Conservation (phyloP, 2,113 vertebrate species). For the Gobius niger region DNA sequence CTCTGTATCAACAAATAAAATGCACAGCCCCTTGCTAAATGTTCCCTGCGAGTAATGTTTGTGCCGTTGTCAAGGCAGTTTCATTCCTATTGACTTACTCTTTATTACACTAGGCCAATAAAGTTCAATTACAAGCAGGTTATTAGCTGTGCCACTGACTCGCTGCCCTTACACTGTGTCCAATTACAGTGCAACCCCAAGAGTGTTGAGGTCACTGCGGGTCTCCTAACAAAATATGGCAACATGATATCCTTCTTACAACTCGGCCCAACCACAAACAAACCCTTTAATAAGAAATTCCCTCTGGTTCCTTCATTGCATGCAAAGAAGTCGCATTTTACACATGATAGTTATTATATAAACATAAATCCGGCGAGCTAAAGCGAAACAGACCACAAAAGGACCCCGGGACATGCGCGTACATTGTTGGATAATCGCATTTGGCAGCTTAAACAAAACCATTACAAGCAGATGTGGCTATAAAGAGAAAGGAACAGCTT, state of each 20-base stretch:
- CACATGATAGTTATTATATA: neutral
- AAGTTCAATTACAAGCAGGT: conserved; percentile 11
- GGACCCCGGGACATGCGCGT: neutral
- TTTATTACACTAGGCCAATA: neutral
- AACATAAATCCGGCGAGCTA: neutral
- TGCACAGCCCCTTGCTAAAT: neutral
- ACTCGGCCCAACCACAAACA: neutral
- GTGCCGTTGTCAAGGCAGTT: neutral
- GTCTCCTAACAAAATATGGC: neutral
- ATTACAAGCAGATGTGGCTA: conserved; percentile 12
- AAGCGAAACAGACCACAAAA: neutral
- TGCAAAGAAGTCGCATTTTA: neutral
- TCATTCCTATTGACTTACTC: neutral
- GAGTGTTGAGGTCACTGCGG: conserved; percentile 1
- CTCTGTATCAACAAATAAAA: neutral
- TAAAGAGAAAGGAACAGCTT: neutral
- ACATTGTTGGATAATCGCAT: neutral
- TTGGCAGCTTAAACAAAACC: neutral
- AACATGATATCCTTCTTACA: neutral
- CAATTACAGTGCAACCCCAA: conserved; percentile 35
- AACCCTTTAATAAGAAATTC: conserved; percentile 10
- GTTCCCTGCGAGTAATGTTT: neutral
- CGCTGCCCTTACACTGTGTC: conserved; percentile 16
- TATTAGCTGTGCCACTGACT: conserved; percentile 18
- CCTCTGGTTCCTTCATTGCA: neutral